Base-by-base conservation (phyloP, 2,113 vertebrate genomes). In the Ovibos moschatus region DNA sequence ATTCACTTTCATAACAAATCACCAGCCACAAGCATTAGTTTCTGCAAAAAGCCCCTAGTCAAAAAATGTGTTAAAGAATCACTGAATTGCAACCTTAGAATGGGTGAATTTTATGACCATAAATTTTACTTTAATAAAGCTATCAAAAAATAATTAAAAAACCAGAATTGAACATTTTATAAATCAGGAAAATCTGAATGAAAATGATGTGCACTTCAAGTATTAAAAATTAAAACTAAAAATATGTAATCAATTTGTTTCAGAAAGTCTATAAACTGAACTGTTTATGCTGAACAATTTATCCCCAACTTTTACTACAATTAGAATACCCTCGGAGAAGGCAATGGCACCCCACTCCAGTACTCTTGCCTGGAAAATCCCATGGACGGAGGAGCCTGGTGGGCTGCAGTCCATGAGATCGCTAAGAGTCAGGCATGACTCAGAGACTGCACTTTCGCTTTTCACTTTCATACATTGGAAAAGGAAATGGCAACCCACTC, bases 121-220 rank as follows among this genome's bases (percentile, higher is more conserved):
- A 96, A 96, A 95, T 86, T 94, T 85, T 85, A 85, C 2, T 36
- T 87, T 55, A 89, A 79, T 88, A 94, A 87, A 93, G 11, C 27
- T 96, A 60, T 55, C 58, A 91, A 85, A 87, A 96, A 87, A 87
- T 87, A 92, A 95, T 83, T 30, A 5, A 67, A 71, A 97, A 71
- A 91, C 82, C 88, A 94, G 88, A 55, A 81, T 5, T 91, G 9
- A 95, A 94, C 36, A 53, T 87, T 97, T 94, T 92, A 58, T 95
- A 96, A 95, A 95, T 60, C 67, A 82, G 62, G 12, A 91, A 87
- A 96, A 94, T 90, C n/a, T 96, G 23, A n/a, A 90, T 92, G 14
- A 53, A 94, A 94, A 87, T 84, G 51, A 58, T 83, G 30, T 64
- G 28, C 25, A 91, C 17, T 94, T 96, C 83, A 93, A 91, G 36